phyloP scores from a whole-genome alignment of 2,797 vertebrate genomes.

The Valencia hispanica region DNA sequence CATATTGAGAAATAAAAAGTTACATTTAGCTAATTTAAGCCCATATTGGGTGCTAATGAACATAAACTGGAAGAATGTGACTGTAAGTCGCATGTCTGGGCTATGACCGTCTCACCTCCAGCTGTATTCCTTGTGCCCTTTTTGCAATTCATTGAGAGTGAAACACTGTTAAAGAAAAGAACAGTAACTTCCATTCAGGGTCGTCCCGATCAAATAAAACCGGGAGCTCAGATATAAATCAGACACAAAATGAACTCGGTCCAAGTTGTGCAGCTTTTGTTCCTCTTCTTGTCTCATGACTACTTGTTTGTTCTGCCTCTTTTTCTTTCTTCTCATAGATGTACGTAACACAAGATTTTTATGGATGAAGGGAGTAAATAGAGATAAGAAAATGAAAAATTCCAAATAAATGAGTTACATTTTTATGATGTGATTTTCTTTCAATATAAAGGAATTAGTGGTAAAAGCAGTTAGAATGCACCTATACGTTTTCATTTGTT shows the following conservation, averaged over 20 bases:
- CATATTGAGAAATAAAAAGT: not conserved
- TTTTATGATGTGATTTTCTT: no score
- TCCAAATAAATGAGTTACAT: not conserved
- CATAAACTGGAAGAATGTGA: conserved; percentile 53
- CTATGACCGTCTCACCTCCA: conserved; percentile 46
- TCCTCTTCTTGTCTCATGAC: conserved; percentile 57
- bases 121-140: conserved; percentile 35
- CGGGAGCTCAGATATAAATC: conserved; percentile 43
- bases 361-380: not conserved
- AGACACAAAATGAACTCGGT: conserved; percentile 34
- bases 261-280: conserved; percentile 35
- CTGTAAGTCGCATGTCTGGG: conserved; percentile 32
- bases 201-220: conserved; percentile 29
- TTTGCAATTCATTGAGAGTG: conserved; percentile 37
- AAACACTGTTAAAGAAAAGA: conserved; percentile 37
- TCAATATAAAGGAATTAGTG: not conserved
- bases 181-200: conserved; percentile 55
- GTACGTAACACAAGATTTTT: not conserved
- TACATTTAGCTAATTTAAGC: conserved; percentile 1
- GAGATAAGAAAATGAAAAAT: not conserved
- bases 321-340: conserved; percentile 13
- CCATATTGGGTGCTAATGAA: conserved; percentile 40
- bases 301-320: conserved; percentile 24
- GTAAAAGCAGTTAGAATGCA: not conserved
- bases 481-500: not conserved